phyloP scores from a whole-genome alignment of 2,888 invertebrate species.

The Cremastobaeus sp. region DNA sequence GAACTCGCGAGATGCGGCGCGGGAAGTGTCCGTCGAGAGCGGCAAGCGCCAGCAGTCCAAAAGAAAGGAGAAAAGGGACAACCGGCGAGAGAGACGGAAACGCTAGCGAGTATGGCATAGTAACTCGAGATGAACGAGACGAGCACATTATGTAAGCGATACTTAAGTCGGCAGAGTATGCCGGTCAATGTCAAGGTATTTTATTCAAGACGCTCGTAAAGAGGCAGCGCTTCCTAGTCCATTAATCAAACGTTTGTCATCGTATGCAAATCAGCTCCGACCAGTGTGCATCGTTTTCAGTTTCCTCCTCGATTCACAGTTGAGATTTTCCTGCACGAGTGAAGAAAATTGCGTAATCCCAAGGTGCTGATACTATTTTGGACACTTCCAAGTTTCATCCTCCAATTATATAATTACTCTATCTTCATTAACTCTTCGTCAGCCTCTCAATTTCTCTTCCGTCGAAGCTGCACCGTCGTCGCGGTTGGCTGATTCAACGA shows the following conservation, averaged over 20 bases:
- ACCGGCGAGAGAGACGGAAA: conserved; percentile 11
- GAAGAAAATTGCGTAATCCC: no score
- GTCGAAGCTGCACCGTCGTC: no score
- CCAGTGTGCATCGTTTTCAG: neutral
- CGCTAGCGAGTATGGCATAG: conserved; percentile 32
- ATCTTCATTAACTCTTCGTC: no score
- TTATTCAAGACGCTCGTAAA: conserved; percentile 57
- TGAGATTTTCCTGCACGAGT: no score
- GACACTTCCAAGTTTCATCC: no score
- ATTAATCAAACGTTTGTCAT: conserved; percentile 38
- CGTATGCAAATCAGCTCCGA: no score
- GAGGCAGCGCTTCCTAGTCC: conserved; percentile 46
- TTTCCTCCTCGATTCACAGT: neutral
- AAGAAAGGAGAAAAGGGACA: neutral
- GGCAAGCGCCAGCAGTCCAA: neutral
- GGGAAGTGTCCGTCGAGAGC: neutral
- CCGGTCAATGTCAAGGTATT: conserved; percentile 78
- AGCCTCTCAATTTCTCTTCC: no score
- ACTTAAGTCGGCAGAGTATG: conserved; percentile 72
- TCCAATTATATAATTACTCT: no score
- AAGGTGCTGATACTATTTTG: no score
- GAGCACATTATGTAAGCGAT: conserved; percentile 75
- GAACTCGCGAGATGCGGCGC: neutral
- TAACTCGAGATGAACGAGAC: conserved; percentile 75
- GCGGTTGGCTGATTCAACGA: no score